phyloP scores from a whole-genome alignment of 2,113 vertebrate species.

The Callospermophilus lateralis region DNA sequence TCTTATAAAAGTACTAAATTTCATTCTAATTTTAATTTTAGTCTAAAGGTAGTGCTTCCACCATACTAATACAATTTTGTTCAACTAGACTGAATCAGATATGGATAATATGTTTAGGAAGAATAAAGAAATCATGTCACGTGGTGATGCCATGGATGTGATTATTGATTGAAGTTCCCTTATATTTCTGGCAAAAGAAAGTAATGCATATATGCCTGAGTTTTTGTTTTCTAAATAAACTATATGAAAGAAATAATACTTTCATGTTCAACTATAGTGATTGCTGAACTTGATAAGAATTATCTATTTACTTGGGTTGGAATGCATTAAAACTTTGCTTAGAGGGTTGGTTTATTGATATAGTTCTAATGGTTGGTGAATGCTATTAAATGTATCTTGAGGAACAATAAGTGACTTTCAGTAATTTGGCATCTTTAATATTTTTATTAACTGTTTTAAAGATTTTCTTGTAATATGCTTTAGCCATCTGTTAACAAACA shows the following conservation, averaged over 20 bases:
- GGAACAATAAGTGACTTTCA: slow-evolving; percentile 18
- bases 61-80: not conserved
- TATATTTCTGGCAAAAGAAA: slow-evolving; percentile 49
- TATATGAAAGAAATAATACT: not conserved
- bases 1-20: slow-evolving; percentile 27
- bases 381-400: slow-evolving; percentile 25
- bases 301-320: not conserved
- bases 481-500: slow-evolving; percentile 23
- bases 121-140: not conserved
- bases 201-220: not conserved
- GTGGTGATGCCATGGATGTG: not conserved
- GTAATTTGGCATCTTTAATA: slow-evolving; percentile 25
- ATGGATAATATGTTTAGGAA: slow-evolving; percentile 32
- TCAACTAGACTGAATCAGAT: not conserved
- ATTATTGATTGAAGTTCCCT: not conserved
- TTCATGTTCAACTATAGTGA: not conserved
- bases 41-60: not conserved
- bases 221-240: slow-evolving; percentile 4
- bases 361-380: slow-evolving; percentile 6
- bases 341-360: not conserved
- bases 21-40: slow-evolving; percentile 4
- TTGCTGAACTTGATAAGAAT: slow-evolving; percentile 36
- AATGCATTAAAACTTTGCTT: slow-evolving; percentile 47
- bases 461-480: not conserved
- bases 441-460: slow-evolving; percentile 48